Evolutionary conservation across 2,888 invertebrate genomes (phyloP).

Genomic region (Dione juno): DNA sequence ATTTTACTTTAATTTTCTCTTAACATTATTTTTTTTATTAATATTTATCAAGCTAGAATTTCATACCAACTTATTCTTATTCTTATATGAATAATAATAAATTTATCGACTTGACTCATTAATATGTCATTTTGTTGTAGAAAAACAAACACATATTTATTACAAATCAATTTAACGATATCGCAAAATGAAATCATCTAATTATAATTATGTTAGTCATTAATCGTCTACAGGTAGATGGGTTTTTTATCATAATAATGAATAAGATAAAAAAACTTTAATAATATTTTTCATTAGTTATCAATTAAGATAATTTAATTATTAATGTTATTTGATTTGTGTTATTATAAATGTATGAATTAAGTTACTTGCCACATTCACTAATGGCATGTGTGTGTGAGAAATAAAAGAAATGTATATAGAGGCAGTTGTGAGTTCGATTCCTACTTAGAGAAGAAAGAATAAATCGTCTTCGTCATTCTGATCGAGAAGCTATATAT

Average conservation of each 20-base stretch:
- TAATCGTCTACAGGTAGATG: neutral
- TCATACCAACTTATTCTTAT: too few species aligned
- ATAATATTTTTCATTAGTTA: neutral
- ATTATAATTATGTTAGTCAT: neutral
- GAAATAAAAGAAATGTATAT: neutral
- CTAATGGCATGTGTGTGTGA: neutral
- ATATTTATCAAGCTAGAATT: too few species aligned
- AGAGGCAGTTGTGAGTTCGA: neutral
- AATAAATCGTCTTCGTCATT: neutral
- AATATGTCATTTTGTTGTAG: neutral
- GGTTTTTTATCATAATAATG: neutral
- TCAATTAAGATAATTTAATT: neutral
- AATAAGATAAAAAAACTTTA: neutral
- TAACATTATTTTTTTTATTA: too few species aligned
- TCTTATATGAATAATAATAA: too few species aligned
- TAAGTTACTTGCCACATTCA: too few species aligned
- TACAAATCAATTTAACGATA: neutral
- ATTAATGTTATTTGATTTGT: neutral
- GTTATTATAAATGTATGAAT: too few species aligned
- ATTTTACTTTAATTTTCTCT: too few species aligned
- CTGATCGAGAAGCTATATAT: too few species aligned
- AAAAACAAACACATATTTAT: neutral
- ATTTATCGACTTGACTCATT: neutral
- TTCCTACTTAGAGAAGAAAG: too few species aligned
- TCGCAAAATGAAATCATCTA: neutral